Percentiles rank a stretch among this genome's conserved stretches.
phyloP scores from a whole-genome alignment of 2,888 invertebrate species.

The Volucella inanis region DNA sequence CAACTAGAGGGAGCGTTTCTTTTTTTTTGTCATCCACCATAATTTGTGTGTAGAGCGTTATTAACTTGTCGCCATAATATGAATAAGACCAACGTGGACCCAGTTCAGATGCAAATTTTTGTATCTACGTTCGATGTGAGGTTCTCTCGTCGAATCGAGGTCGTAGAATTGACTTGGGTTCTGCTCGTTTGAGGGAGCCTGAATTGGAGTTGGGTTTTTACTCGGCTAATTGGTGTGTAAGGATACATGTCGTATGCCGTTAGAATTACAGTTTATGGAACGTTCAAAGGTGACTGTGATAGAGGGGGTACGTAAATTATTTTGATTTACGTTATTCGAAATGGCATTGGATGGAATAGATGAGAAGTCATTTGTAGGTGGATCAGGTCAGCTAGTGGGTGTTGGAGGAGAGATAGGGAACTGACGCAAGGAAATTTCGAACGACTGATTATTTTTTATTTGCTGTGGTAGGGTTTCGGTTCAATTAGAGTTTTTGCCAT shows the following conservation, averaged over 20 bases:
- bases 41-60: conserved; percentile 64
- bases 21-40: conserved; percentile 33
- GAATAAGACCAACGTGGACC: conserved; percentile 54
- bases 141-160: conserved; percentile 37
- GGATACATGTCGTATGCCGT: conserved; percentile 64
- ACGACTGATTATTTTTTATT: no score
- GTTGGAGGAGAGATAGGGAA: no score
- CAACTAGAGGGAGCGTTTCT: background rate
- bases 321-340: conserved; percentile 47
- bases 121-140: conserved; percentile 38
- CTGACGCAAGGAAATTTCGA: no score
- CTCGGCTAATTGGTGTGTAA: conserved; percentile 66
- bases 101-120: conserved; percentile 71
- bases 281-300: conserved; percentile 41
- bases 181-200: background rate
- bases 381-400: conserved; percentile 19
- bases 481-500: no score
- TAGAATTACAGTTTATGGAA: conserved; percentile 60
- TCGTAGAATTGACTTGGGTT: conserved; percentile 24
- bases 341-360: conserved; percentile 32
- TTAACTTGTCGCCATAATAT: conserved; percentile 70
- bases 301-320: conserved; percentile 49
- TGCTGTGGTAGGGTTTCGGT: no score
- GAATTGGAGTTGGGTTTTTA: conserved; percentile 15
- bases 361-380: conserved; percentile 36